A percentile compares a stretch with the other conserved stretches of the same genome.
Conservation (phyloP, 2,888 invertebrate species). For the Pollenia labialis region DNA sequence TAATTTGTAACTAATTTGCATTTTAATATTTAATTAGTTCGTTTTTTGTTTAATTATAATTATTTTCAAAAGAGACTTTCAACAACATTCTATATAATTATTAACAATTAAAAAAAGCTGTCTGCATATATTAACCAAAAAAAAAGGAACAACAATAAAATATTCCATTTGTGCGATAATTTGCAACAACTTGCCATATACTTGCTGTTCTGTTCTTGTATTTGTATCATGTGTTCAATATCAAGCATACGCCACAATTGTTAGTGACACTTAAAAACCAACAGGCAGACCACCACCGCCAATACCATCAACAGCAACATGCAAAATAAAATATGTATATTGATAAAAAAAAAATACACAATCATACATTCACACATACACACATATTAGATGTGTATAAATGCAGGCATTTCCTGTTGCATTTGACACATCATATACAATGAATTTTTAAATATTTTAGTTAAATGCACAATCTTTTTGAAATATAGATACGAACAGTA, state of each 20-base stretch:
- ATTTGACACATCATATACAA: conserved; percentile 23
- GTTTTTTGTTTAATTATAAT: conserved; percentile 28
- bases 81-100: conserved; percentile 39
- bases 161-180: conserved; percentile 45
- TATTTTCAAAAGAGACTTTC: conserved; percentile 46
- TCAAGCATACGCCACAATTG: conserved; percentile 55
- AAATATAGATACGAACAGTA: too few species aligned
- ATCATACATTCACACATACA: too few species aligned
- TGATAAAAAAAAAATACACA: neutral
- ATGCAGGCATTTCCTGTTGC: conserved; percentile 27
- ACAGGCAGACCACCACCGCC: conserved; percentile 22
- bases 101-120: conserved; percentile 47
- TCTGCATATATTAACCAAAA: conserved; percentile 8
- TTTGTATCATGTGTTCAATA: conserved; percentile 40
- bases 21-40: conserved; percentile 30
- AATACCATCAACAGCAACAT: neutral
- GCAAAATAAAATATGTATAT: conserved; percentile 9
- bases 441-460: conserved; percentile 35
- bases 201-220: conserved; percentile 23
- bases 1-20: conserved; percentile 54
- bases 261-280: conserved; percentile 59
- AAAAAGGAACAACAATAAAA: conserved; percentile 31
- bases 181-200: conserved; percentile 32
- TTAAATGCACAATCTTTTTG: neutral
- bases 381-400: neutral